phyloP scores from a whole-genome alignment of 1,140 invertebrate genomes.

The Camponotus pennsylvanicus region DNA sequence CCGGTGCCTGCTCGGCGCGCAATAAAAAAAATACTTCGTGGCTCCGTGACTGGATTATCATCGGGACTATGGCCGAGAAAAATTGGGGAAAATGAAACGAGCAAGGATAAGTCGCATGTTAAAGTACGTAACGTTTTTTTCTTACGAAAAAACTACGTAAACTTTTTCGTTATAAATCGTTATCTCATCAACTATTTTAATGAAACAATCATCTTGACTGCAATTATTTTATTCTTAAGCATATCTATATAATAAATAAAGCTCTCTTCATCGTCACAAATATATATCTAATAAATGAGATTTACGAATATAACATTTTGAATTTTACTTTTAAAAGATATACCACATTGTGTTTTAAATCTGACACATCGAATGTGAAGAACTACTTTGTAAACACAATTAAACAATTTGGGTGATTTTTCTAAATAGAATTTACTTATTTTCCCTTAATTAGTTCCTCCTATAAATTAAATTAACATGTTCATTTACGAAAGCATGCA shows the following conservation, averaged over 20 bases:
- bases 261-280: neutral
- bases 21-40: slow-evolving; percentile 70
- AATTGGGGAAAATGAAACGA: slow-evolving; percentile 51
- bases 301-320: neutral
- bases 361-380: neutral
- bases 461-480: slow-evolving; percentile 41
- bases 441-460: slow-evolving; percentile 21
- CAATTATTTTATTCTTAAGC: neutral
- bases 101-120: neutral
- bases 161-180: slow-evolving; percentile 68
- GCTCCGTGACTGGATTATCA: slow-evolving; percentile 75
- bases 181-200: slow-evolving; percentile 22
- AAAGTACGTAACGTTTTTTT: no score
- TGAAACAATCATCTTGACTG: neutral
- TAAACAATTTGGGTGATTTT: slow-evolving; percentile 35
- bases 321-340: neutral
- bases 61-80: slow-evolving; percentile 52
- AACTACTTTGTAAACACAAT: slow-evolving; percentile 1
- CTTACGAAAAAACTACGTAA: slow-evolving; percentile 12
- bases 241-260: neutral
- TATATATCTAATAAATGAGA: neutral
- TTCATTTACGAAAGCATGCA: slow-evolving; percentile 35
- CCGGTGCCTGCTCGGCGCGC: slow-evolving; percentile 57
- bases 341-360: neutral
- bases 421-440: neutral